Evolutionary conservation across 1,140 invertebrate species (phyloP).

Genomic region (Lycorma delicatula): DNA sequence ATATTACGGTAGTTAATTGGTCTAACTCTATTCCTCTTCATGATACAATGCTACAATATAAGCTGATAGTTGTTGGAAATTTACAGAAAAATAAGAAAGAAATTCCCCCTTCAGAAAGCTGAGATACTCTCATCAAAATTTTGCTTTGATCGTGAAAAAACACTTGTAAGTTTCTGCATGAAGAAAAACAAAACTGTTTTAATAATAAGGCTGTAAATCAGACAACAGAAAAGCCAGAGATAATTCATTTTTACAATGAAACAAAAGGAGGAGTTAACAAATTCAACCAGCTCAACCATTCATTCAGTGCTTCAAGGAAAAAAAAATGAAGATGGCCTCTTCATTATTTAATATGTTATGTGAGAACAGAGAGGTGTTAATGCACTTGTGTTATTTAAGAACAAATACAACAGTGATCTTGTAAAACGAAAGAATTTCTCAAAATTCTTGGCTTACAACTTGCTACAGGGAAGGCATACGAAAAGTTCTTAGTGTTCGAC

Average conservation of each 20-base stretch:
- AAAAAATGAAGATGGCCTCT: too few relatives aligned
- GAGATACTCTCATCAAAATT: constrained; percentile 1
- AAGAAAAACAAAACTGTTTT: background rate
- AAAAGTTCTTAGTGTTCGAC: too few relatives aligned
- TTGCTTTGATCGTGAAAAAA: background rate
- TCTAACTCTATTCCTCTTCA: constrained; percentile 33
- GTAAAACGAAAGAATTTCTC: too few relatives aligned
- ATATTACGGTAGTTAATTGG: constrained; percentile 38
- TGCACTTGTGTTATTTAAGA: too few relatives aligned
- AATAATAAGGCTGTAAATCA: background rate
- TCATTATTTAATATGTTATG: too few relatives aligned
- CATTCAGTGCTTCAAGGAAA: background rate
- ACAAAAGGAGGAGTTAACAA: background rate
- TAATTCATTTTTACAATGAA: background rate
- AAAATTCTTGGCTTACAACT: too few relatives aligned
- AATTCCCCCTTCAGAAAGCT: constrained; percentile 26
- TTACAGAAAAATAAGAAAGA: constrained; percentile 37
- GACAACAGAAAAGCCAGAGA: background rate
- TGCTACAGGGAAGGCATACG: too few relatives aligned
- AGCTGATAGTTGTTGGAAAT: constrained; percentile 34
- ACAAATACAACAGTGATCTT: too few relatives aligned
- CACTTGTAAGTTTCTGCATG: background rate
- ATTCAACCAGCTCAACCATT: background rate
- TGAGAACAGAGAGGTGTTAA: too few relatives aligned
- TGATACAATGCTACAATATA: constrained; percentile 32